A percentile compares a stretch with the other conserved stretches of the same genome.
Evolutionary conservation across 2,113 vertebrate genomes (phyloP).

Genomic region (Monopterus albus): DNA sequence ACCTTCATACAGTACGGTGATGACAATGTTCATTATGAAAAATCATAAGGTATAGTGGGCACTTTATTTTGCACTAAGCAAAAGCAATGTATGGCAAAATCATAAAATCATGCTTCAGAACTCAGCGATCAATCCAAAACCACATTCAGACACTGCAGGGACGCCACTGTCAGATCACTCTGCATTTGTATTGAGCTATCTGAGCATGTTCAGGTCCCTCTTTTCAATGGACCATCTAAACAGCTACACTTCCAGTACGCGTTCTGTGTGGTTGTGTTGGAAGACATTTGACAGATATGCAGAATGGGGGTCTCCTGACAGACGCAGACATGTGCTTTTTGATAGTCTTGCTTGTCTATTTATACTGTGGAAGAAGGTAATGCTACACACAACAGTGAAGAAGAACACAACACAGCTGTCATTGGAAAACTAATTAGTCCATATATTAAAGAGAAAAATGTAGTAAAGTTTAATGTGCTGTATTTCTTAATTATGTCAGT

Average conservation of each 20-base stretch:
- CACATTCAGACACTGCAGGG: neutral
- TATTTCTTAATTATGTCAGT: neutral
- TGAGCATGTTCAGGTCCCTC: slow-evolving; percentile 7
- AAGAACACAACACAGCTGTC: neutral
- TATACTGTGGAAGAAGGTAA: no score
- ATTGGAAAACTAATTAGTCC: neutral
- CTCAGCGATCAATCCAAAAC: slow-evolving; percentile 5
- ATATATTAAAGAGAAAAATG: no score
- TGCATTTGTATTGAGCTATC: slow-evolving; percentile 12
- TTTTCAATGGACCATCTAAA: slow-evolving; percentile 13
- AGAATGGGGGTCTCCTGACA: no score
- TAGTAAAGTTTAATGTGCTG: neutral
- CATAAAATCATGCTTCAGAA: neutral
- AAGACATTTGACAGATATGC: no score
- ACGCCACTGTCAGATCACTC: neutral
- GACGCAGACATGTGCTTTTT: no score
- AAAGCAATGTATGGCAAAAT: neutral
- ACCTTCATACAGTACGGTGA: slow-evolving; percentile 7
- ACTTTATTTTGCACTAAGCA: neutral
- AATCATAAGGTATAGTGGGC: neutral
- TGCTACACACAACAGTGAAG: neutral
- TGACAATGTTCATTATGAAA: slow-evolving; percentile 28
- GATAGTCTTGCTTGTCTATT: no score
- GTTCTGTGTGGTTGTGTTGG: slow-evolving; percentile 2
- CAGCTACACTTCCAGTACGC: neutral